Evolutionary conservation across 2,888 invertebrate species (phyloP).

Genomic region (Lasioglossum villosulum): DNA sequence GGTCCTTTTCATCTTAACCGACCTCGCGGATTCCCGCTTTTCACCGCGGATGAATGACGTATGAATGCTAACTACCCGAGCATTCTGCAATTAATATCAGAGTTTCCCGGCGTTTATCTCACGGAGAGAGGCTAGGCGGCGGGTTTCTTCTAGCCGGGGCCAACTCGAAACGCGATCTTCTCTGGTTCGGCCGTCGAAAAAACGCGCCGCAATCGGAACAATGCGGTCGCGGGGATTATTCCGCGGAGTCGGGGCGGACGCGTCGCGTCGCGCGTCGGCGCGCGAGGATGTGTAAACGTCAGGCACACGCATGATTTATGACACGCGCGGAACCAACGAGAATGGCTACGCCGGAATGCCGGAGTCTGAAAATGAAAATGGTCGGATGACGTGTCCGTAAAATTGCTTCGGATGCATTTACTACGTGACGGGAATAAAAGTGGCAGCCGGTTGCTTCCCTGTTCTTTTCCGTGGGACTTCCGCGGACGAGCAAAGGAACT

Average conservation of each 20-base stretch:
- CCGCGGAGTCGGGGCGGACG: constrained; percentile 8
- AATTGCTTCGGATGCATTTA: constrained; percentile 72
- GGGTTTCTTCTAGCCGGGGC: neutral
- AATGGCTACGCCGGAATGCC: constrained; percentile 53
- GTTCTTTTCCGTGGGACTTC: constrained; percentile 1
- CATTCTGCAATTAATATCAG: constrained; percentile 17
- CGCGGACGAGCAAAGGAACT: constrained; percentile 12
- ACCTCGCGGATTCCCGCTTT: neutral
- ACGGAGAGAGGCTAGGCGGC: neutral
- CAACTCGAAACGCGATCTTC: constrained; percentile 1
- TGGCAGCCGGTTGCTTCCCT: neutral
- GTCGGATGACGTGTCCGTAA: constrained; percentile 64
- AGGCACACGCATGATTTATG: constrained; percentile 64
- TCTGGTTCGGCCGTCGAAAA: neutral
- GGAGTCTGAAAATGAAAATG: constrained; percentile 67
- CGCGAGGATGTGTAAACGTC: constrained; percentile 66
- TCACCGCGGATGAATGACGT: constrained; percentile 10
- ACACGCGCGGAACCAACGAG: constrained; percentile 41
- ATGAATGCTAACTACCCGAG: constrained; percentile 23
- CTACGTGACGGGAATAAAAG: constrained; percentile 70
- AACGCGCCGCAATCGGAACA: constrained; percentile 25
- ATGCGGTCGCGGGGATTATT: constrained; percentile 31
- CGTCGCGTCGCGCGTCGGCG: constrained; percentile 25
- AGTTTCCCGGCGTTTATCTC: constrained; percentile 2
- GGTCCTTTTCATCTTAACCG: constrained; percentile 3